A percentile compares a stretch with the other conserved stretches of the same genome.
Evolutionary conservation across 2,888 invertebrate genomes (phyloP).

Genomic region (Carcina quercana): DNA sequence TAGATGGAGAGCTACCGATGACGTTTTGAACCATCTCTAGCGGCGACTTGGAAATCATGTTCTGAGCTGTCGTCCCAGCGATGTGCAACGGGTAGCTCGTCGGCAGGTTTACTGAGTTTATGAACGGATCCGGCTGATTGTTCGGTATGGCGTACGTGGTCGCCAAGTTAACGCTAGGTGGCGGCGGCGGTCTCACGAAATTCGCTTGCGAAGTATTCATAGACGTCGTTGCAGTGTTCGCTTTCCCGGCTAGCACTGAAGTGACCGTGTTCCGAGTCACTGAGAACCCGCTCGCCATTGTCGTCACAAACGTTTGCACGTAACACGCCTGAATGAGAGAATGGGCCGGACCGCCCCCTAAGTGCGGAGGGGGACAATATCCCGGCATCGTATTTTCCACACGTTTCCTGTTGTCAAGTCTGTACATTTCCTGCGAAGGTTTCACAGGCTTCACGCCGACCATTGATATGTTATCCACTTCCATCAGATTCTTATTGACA

Average conservation of each 20-base stretch:
- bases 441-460: slow-evolving; percentile 58
- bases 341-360: slow-evolving; percentile 62
- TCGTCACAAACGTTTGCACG: slow-evolving; percentile 59
- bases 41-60: slow-evolving; percentile 76
- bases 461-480: slow-evolving; percentile 70
- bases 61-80: slow-evolving; percentile 66
- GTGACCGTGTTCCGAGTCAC: slow-evolving; percentile 88
- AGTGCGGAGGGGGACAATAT: slow-evolving; percentile 63
- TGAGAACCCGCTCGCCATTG: slow-evolving; percentile 82
- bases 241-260: slow-evolving; percentile 83
- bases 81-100: slow-evolving; percentile 61
- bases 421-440: slow-evolving; percentile 38
- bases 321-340: slow-evolving; percentile 59
- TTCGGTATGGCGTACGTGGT: slow-evolving; percentile 63
- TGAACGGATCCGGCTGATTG: slow-evolving; percentile 62
- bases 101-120: slow-evolving; percentile 62
- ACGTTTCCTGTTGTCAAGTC: slow-evolving; percentile 41
- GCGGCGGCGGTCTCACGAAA: slow-evolving; percentile 53
- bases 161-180: slow-evolving; percentile 57
- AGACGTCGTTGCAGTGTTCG: slow-evolving; percentile 85
- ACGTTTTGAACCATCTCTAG: slow-evolving; percentile 87
- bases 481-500: slow-evolving; percentile 67
- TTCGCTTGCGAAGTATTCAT: slow-evolving; percentile 77
- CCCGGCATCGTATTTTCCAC: slow-evolving; percentile 61
- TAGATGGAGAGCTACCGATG: slow-evolving; percentile 78